Conservation (phyloP, 1,140 invertebrate species). For the Pseudomyrmex flavicornis region DNA sequence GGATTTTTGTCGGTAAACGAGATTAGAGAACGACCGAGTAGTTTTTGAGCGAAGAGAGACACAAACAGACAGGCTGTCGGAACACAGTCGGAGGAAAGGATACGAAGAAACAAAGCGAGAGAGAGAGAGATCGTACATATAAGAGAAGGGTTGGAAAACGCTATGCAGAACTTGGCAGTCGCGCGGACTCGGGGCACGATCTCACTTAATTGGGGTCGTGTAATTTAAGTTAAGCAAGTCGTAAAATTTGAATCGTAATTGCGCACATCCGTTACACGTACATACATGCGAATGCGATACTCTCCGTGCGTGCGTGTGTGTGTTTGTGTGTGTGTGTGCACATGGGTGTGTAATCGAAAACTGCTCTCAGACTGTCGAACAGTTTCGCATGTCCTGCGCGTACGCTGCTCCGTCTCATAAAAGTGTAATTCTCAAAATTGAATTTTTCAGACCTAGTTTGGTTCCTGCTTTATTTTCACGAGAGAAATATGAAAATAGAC, state of each 20-base stretch:
- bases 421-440: conserved; percentile 14
- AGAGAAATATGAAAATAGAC: background rate
- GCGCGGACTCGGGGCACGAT: conserved; percentile 56
- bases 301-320: background rate
- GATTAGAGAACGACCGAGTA: conserved; percentile 41
- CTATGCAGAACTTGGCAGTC: conserved; percentile 69
- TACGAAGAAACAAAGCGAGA: conserved; percentile 4
- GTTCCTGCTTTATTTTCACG: background rate
- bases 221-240: conserved; percentile 76
- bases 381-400: conserved; percentile 54
- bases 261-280: conserved; percentile 71
- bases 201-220: conserved; percentile 74
- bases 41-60: conserved; percentile 48
- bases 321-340: background rate
- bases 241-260: conserved; percentile 76
- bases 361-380: conserved; percentile 62
- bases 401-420: background rate
- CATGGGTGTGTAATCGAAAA: conserved; percentile 68
- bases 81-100: background rate
- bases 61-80: conserved; percentile 20
- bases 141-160: conserved; percentile 46
- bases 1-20: conserved; percentile 44
- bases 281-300: conserved; percentile 55
- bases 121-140: background rate
- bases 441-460: conserved; percentile 4